Base-by-base conservation (phyloP, 2,888 invertebrate species). In the Papilio protenor region DNA sequence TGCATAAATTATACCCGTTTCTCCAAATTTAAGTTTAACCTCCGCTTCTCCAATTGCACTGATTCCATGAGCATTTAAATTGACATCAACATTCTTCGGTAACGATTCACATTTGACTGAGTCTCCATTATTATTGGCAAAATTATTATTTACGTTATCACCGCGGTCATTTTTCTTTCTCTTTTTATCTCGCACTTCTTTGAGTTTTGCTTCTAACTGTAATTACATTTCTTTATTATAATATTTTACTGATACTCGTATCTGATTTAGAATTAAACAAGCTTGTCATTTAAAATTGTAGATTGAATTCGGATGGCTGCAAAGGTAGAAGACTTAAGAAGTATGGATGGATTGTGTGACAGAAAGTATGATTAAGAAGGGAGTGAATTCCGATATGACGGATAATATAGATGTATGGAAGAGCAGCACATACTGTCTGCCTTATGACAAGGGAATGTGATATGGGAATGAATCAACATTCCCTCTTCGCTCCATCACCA, bases 141-240 rank as follows among this genome's bases (percentile, higher is more conserved):
- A 49, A 76, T 74, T 71, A 57, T 79, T 79, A 71, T 80, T 75
- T 14, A 27, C 79, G 47, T 75, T 75, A 12, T 83, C 82, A 11
- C 55, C 14, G 21, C 75, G 77, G 18, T 83, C 85, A 0, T 66
- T 5, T 74, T 87, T 90, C 80, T 88, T 91, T 81, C 88, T 92
- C 81, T 89, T 92, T 81, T 90, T 91, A 16, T 90, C 88, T 78
- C 87, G 86, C 1, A 92, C 88, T 85, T 92, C 92, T 86, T 90
- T 93, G n/a, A 92, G 81, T 84, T 92, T 92, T 23, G 87, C 77
- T 86, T 92, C 92, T 78, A 92, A 83, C 92, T 92, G 85, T 40
- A 84, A 89, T 18, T 47, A 82, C 8, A 16, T 49, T 61, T 64
- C 57, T 5, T 27, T 40, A n/a, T 66, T 16, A 69, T n/a, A 69